Conservation (phyloP, 2,113 vertebrate species). For the Perca fluviatilis region DNA sequence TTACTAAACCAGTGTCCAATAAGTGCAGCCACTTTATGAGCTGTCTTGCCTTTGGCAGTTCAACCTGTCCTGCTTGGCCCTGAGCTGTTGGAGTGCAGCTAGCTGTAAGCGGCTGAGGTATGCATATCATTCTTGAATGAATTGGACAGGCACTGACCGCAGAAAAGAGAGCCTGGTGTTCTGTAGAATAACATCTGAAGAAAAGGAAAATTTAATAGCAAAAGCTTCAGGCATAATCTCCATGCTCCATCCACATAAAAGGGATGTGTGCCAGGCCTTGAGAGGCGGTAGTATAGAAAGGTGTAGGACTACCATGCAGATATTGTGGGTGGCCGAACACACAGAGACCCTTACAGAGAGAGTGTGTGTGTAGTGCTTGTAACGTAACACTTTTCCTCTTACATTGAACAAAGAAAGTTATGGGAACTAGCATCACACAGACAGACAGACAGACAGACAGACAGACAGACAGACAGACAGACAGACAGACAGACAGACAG, state of each 20-base stretch:
- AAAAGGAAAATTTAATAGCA: constrained; percentile 53
- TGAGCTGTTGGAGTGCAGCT: constrained; percentile 36
- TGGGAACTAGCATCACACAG: constrained; percentile 12
- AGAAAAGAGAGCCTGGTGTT: constrained; percentile 55
- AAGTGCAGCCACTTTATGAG: constrained; percentile 43
- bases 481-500: constrained; percentile 22
- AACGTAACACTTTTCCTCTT: constrained; percentile 27
- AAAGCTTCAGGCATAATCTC: constrained; percentile 25
- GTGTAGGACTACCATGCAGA: constrained; percentile 9
- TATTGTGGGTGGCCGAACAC: constrained; percentile 56
- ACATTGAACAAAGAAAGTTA: constrained; percentile 9
- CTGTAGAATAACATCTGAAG: constrained; percentile 63
- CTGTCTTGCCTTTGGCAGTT: constrained; percentile 49
- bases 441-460: constrained; percentile 16
- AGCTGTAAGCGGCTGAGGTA: constrained; percentile 46
- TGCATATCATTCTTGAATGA: constrained; percentile 69
- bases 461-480: constrained; percentile 14
- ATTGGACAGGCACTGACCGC: constrained; percentile 62
- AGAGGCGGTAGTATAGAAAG: constrained; percentile 12
- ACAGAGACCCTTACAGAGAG: background rate
- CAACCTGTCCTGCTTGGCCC: constrained; percentile 53
- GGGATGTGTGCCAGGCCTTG: constrained; percentile 7
- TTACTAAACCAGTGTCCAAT: constrained; percentile 50
- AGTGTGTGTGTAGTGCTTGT: constrained; percentile 32
- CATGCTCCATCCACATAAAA: background rate